phyloP scores from a whole-genome alignment of 2,888 invertebrate genomes.

The Myopa testacea region DNA sequence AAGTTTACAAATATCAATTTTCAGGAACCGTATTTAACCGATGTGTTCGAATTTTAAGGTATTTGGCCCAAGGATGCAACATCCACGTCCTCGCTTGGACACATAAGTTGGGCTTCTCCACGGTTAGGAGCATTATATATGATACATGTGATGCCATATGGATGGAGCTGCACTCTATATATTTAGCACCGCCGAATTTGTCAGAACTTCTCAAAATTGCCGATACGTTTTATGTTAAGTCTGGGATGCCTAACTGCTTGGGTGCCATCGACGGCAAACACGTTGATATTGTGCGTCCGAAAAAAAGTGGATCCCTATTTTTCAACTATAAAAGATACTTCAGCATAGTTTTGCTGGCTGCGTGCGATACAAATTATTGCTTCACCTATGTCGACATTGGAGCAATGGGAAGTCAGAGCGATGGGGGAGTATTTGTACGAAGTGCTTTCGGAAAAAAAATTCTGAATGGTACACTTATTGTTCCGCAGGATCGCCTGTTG shows the following conservation, averaged over 20 bases:
- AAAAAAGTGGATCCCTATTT: neutral
- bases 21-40: neutral
- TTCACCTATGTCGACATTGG: neutral
- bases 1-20: neutral
- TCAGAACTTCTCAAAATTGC: neutral
- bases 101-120: constrained; percentile 8
- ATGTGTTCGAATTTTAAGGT: neutral
- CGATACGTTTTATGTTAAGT: neutral
- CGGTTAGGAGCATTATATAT: constrained; percentile 5
- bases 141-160: constrained; percentile 13
- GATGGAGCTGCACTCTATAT: constrained; percentile 9
- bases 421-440: constrained; percentile 1
- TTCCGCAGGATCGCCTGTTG: constrained; percentile 6
- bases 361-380: neutral
- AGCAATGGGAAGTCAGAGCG: neutral
- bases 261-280: constrained; percentile 18
- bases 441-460: constrained; percentile 17
- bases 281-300: neutral
- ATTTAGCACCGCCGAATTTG: constrained; percentile 10
- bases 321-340: constrained; percentile 9
- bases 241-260: constrained; percentile 17
- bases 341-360: neutral
- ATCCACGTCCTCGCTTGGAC: constrained; percentile 1
- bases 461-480: neutral
- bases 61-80: constrained; percentile 14